phyloP scores from a whole-genome alignment of 2,113 vertebrate genomes.

The Fregetta grallaria region DNA sequence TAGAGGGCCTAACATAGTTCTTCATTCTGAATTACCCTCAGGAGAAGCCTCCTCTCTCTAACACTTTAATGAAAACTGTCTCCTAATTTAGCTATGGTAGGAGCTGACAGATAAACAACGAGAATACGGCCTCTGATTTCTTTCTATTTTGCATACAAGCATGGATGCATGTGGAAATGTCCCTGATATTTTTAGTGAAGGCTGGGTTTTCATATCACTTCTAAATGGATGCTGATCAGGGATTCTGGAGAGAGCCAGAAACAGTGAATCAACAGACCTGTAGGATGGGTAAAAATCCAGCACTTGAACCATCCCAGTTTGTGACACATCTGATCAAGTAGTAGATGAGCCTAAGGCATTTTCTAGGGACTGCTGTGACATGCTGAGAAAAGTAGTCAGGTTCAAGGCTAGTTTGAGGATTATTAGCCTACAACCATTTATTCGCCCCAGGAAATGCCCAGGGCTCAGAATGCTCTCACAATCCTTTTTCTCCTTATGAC shows the following conservation, averaged over 20 bases:
- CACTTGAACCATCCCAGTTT: background rate
- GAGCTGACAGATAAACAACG: background rate
- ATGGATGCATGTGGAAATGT: background rate
- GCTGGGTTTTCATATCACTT: background rate
- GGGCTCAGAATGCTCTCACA: background rate
- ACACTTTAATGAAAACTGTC: background rate
- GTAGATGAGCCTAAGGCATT: background rate
- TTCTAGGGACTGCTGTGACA: background rate
- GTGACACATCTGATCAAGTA: background rate
- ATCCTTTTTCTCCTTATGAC: background rate
- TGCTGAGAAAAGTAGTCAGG: background rate
- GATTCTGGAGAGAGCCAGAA: background rate
- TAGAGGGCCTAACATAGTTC: background rate
- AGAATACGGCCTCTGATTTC: background rate
- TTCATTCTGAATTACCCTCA: background rate
- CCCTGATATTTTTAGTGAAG: background rate
- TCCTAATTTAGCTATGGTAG: background rate
- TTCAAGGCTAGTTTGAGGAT: background rate
- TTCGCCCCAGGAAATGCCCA: background rate
- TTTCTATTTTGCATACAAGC: background rate
- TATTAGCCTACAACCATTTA: background rate
- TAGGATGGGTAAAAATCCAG: background rate
- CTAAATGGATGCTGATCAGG: background rate
- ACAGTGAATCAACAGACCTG: background rate
- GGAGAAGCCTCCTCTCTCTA: background rate